Percentiles rank a stretch among this genome's conserved stretches.
These are phyloP conservation scores for Apeltes quadracus DNA, from an alignment of 2,113 vertebrate species.

Conservation along the genomic window DNA sequence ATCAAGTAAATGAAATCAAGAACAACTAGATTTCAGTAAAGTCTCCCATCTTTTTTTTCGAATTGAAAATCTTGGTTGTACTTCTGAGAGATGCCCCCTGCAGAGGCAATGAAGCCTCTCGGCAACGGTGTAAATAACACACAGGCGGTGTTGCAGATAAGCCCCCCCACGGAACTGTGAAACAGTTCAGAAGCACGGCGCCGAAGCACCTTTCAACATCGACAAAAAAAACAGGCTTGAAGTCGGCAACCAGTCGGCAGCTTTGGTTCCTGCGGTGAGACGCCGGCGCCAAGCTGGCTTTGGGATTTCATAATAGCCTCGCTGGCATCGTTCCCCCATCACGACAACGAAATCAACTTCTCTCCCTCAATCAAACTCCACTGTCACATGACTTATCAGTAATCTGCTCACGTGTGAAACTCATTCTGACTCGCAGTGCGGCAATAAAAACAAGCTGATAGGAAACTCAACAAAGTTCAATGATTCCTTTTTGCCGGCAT, in stretches of 20 bases:
- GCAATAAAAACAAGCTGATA: background rate
- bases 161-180: background rate
- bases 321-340: background rate
- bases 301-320: background rate
- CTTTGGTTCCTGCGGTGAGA: conserved; percentile 1
- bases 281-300: background rate
- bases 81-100: background rate
- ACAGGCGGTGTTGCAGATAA: background rate
- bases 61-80: background rate
- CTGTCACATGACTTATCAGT: background rate
- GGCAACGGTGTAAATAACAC: conserved; percentile 5
- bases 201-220: conserved; percentile 22
- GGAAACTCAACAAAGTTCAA: background rate
- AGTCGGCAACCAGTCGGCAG: conserved; percentile 36
- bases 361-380: background rate
- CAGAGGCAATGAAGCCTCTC: background rate
- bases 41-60: background rate
- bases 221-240: conserved; percentile 36
- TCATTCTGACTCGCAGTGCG: background rate
- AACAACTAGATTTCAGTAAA: background rate
- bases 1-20: background rate
- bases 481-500: conserved; percentile 1
- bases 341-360: background rate
- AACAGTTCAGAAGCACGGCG: conserved; percentile 24
- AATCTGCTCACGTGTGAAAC: background rate